Evolutionary conservation across 2,888 invertebrate species (phyloP).

Genomic region (Patella pellucida): DNA sequence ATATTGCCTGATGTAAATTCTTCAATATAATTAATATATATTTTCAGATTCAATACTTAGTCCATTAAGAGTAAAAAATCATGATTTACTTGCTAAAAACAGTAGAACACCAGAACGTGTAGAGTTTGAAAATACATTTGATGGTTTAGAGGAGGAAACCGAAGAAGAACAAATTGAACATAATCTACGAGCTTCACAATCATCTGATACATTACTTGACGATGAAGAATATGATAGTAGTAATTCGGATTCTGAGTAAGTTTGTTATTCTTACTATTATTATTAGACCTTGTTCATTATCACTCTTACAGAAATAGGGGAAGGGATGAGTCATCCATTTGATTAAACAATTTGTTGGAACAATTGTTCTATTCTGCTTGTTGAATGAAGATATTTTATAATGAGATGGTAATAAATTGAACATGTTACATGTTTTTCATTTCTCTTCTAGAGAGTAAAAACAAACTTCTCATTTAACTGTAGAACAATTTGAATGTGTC

Average conservation of each 20-base stretch:
- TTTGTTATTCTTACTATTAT: slow-evolving; percentile 5
- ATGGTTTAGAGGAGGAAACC: slow-evolving; percentile 63
- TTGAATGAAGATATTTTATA: no score
- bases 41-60: slow-evolving; percentile 36
- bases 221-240: slow-evolving; percentile 49
- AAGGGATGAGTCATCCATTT: no score
- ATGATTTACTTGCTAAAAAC: slow-evolving; percentile 37
- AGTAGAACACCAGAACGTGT: slow-evolving; percentile 81
- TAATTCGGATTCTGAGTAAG: slow-evolving; percentile 55
- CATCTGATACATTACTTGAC: slow-evolving; percentile 64
- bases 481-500: no score
- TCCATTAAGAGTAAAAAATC: slow-evolving; percentile 43
- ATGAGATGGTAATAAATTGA: no score
- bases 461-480: no score
- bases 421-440: no score
- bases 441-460: no score
- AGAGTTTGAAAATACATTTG: slow-evolving; percentile 80
- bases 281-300: no score
- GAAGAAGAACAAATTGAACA: slow-evolving; percentile 97
- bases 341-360: no score
- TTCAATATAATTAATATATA: background rate
- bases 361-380: no score
- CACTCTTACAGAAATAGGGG: no score
- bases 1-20: no score
- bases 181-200: slow-evolving; percentile 82